Percentiles rank a stretch among this genome's conserved stretches.
Conservation (phyloP, 2,888 invertebrate genomes). For the Nebria salina region DNA sequence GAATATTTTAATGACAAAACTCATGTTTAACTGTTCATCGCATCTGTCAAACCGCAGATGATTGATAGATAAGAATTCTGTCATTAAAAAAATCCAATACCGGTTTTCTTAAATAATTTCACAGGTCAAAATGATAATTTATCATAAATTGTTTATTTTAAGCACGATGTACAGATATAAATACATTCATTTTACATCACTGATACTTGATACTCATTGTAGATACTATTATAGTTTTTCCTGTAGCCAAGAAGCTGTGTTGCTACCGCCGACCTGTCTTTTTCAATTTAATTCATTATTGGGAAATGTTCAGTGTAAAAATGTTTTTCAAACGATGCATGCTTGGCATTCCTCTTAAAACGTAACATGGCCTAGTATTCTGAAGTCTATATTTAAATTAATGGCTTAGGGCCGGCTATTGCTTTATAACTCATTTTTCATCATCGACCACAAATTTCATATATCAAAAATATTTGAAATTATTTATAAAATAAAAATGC, state of each 20-base stretch:
- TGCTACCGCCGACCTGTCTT: neutral
- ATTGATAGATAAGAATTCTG: neutral
- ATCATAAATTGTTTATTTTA: conserved; percentile 1
- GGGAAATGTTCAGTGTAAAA: neutral
- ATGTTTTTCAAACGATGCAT: neutral
- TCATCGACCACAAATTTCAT: no score
- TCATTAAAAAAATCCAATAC: neutral
- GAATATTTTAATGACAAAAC: conserved; percentile 1
- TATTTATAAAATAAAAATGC: no score
- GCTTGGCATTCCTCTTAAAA: neutral
- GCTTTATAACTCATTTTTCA: neutral
- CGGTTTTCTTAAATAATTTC: neutral
- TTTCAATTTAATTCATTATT: neutral
- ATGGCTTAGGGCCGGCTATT: neutral
- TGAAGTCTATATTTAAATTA: neutral
- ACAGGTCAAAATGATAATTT: neutral
- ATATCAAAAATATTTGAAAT: no score
- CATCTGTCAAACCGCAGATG: neutral
- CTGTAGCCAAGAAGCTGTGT: neutral
- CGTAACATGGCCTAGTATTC: neutral
- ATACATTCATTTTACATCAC: neutral
- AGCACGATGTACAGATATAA: neutral
- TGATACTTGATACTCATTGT: neutral
- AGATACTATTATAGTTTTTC: neutral
- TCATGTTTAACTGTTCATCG: conserved; percentile 1